Conservation (phyloP, 2,888 invertebrate genomes). For the Calliopum simillimum region DNA sequence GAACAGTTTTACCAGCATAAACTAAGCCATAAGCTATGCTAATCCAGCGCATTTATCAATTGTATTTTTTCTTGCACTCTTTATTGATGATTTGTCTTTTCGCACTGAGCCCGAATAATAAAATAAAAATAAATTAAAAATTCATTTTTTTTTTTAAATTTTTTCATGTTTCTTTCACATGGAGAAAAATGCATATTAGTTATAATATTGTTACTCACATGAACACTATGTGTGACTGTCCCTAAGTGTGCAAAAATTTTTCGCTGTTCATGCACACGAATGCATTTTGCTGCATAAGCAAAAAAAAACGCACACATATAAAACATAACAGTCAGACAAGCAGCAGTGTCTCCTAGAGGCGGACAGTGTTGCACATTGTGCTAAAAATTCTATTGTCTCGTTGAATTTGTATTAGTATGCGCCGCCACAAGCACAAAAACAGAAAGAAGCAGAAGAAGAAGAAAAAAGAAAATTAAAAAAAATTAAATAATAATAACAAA, state of each 20-base stretch:
- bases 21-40: too few species aligned
- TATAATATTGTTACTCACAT: background rate
- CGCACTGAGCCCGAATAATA: too few species aligned
- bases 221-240: background rate
- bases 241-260: constrained; percentile 26
- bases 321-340: background rate
- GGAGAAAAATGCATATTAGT: background rate
- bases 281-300: constrained; percentile 12
- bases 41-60: too few species aligned
- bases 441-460: background rate
- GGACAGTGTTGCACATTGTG: background rate
- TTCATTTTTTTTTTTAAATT: constrained; percentile 4
- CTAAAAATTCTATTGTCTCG: constrained; percentile 25
- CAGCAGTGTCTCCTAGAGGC: background rate
- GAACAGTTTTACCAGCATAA: too few species aligned
- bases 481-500: constrained; percentile 20
- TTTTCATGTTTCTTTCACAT: background rate
- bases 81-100: too few species aligned
- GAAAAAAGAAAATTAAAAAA: background rate
- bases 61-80: background rate
- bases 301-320: background rate
- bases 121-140: constrained; percentile 17
- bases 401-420: constrained; percentile 1
- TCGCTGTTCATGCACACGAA: constrained; percentile 27
- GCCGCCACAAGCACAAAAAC: constrained; percentile 3